These are phyloP conservation scores for Protomyctophum bolini DNA, from an alignment of 2,113 vertebrate genomes.

Conservation along the genomic window DNA sequence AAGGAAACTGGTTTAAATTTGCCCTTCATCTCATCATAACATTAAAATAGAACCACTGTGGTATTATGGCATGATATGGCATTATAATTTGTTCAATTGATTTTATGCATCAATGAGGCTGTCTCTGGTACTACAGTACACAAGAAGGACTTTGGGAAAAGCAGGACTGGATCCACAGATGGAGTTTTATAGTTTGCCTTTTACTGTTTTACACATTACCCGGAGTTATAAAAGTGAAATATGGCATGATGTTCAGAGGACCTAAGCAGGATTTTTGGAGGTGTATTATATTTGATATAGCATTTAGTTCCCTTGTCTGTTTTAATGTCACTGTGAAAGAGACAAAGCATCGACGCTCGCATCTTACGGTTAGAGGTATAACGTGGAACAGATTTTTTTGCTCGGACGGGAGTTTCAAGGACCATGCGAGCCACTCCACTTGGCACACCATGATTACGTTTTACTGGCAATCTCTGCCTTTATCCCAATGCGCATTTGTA, in stretches of 20 bases:
- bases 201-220: background rate
- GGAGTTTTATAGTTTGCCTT: background rate
- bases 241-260: background rate
- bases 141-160: slow-evolving; percentile 47
- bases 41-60: slow-evolving; percentile 28
- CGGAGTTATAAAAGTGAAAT: background rate
- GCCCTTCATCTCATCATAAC: background rate
- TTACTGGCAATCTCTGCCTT: slow-evolving; percentile 31
- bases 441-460: slow-evolving; percentile 45
- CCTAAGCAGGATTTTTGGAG: background rate
- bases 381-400: slow-evolving; percentile 59
- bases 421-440: slow-evolving; percentile 74
- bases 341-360: slow-evolving; percentile 69
- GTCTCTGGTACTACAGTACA: slow-evolving; percentile 32
- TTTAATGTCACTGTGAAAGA: slow-evolving; percentile 38
- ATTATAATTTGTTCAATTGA: slow-evolving; percentile 47
- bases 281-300: background rate
- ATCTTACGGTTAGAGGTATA: slow-evolving; percentile 32
- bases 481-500: slow-evolving; percentile 21
- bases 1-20: too few species aligned
- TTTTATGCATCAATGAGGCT: slow-evolving; percentile 44
- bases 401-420: slow-evolving; percentile 66
- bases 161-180: slow-evolving; percentile 48
- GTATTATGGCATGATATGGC: slow-evolving; percentile 35
- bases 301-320: slow-evolving; percentile 2